Conservation (phyloP, 2,113 vertebrate genomes). For the Tachycineta bicolor region DNA sequence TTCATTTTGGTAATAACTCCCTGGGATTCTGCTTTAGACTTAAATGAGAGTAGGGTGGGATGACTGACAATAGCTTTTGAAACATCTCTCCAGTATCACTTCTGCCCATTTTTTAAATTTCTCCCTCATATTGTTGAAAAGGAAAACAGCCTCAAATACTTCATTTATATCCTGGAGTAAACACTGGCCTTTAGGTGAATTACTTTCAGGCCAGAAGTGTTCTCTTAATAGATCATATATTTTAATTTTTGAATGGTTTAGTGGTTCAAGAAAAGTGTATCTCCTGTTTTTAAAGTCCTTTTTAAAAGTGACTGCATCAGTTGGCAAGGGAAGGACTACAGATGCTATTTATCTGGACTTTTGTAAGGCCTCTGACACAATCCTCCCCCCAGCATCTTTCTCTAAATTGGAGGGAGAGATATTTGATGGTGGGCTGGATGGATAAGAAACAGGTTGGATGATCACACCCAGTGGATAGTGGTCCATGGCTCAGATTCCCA, state of each 20-base stretch:
- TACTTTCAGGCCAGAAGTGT: background rate
- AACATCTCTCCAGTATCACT: background rate
- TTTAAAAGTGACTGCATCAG: background rate
- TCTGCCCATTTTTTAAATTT: background rate
- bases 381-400: background rate
- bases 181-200: background rate
- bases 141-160: background rate
- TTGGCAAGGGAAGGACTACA: background rate
- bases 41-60: background rate
- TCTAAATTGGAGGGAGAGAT: background rate
- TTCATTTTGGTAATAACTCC: background rate
- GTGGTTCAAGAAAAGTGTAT: background rate
- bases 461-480: background rate
- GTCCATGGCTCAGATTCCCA: background rate
- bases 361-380: background rate
- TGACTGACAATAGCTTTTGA: background rate
- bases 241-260: background rate
- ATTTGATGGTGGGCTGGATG: rapidly evolving
- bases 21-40: background rate
- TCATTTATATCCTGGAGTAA: background rate
- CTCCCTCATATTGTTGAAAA: background rate
- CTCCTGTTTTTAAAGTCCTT: background rate
- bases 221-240: background rate
- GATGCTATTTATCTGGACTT: background rate
- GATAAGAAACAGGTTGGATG: background rate